Conservation (phyloP, 2,113 vertebrate genomes). For the Theristicus caerulescens region DNA sequence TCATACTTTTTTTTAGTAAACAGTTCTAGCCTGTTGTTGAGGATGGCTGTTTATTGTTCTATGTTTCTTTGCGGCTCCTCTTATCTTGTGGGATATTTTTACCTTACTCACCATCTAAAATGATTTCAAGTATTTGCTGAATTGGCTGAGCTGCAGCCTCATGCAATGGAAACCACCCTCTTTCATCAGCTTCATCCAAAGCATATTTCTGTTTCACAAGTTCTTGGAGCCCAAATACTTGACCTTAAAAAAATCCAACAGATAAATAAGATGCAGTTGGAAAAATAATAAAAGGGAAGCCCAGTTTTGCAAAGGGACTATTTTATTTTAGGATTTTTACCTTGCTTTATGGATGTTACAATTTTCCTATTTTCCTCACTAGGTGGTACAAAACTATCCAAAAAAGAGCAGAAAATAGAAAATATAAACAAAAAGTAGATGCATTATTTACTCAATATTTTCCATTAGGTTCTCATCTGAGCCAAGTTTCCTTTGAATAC, state of each 20-base stretch:
- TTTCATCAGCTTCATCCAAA: constrained; percentile 82
- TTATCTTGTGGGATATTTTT: background rate
- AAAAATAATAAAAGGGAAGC: background rate
- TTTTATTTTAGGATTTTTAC: constrained; percentile 55
- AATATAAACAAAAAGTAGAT: background rate
- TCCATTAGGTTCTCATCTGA: background rate
- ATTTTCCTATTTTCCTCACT: constrained; percentile 81
- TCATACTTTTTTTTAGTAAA: background rate
- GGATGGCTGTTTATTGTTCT: background rate
- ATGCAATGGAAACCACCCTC: constrained; percentile 82
- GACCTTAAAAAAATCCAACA: constrained; percentile 67
- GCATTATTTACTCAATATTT: background rate
- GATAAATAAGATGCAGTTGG: background rate
- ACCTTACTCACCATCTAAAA: constrained; percentile 79
- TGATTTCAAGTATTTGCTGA: constrained; percentile 73
- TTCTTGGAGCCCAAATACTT: constrained; percentile 73
- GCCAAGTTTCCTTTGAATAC: background rate
- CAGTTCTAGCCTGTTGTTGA: background rate
- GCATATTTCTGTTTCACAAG: constrained; percentile 69
- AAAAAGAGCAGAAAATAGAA: constrained; percentile 10
- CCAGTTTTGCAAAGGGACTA: background rate
- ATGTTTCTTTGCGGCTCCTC: background rate
- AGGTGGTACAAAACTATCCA: constrained; percentile 73
- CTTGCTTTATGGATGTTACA: constrained; percentile 79
- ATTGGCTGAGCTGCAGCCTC: constrained; percentile 74